Conservation (phyloP, 1,140 invertebrate species). For the Pogonomyrmex californicus region DNA sequence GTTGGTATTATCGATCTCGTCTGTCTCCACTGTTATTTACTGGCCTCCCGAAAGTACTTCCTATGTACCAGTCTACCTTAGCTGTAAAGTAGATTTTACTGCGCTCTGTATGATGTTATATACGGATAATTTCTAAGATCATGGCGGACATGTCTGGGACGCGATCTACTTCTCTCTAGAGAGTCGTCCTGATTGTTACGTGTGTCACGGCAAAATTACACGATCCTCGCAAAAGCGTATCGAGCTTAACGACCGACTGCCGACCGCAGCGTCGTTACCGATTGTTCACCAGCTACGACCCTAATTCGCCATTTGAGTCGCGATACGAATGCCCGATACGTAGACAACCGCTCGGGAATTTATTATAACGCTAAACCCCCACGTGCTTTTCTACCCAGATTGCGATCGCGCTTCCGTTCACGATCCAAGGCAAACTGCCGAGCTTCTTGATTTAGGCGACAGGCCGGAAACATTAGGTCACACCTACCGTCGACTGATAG, state of each 20-base stretch:
- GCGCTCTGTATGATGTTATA: background rate
- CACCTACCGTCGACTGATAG: constrained; percentile 17
- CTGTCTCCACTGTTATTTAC: background rate
- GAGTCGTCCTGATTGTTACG: constrained; percentile 28
- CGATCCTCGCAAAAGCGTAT: constrained; percentile 59
- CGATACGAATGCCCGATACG: constrained; percentile 65
- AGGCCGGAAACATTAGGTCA: constrained; percentile 38
- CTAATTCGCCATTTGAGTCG: constrained; percentile 68
- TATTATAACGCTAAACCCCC: constrained; percentile 52
- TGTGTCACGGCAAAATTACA: constrained; percentile 11
- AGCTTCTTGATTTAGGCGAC: constrained; percentile 32
- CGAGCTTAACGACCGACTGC: constrained; percentile 51
- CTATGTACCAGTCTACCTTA: background rate
- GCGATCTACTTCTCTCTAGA: constrained; percentile 27
- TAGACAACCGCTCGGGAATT: constrained; percentile 50
- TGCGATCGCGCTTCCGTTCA: constrained; percentile 10
- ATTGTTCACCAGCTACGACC: constrained; percentile 64
- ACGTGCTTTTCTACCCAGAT: background rate
- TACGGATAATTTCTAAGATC: background rate
- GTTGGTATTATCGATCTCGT: background rate
- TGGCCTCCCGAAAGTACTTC: background rate
- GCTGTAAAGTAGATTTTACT: constrained; percentile 22
- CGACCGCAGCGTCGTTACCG: constrained; percentile 43
- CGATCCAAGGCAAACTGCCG: no score
- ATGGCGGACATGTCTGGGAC: background rate